Conservation (phyloP, 2,888 invertebrate genomes). For the Bedellia somnulentella region DNA sequence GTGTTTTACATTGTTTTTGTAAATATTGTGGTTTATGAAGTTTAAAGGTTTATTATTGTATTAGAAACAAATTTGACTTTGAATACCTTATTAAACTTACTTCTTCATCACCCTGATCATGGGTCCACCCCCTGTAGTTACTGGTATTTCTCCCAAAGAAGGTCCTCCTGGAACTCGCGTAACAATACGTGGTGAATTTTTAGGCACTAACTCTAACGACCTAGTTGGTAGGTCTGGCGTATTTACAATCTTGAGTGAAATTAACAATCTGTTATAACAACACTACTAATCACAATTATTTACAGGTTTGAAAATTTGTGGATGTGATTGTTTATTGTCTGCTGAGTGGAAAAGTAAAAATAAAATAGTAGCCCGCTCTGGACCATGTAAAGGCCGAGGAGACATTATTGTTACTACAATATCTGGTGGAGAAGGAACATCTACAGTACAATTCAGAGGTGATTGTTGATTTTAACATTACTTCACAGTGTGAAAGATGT, state of each 20-base stretch:
- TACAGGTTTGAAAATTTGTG: slow-evolving; percentile 92
- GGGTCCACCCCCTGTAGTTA: slow-evolving; percentile 85
- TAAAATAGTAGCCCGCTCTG: slow-evolving; percentile 95
- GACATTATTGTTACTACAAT: slow-evolving; percentile 89
- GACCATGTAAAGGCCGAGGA: slow-evolving; percentile 87
- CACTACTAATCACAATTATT: slow-evolving; percentile 2
- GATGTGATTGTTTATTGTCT: slow-evolving; percentile 90
- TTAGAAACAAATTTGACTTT: no score
- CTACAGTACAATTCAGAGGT: slow-evolving; percentile 87
- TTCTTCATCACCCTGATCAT: no score
- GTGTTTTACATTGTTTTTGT: no score
- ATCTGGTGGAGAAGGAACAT: slow-evolving; percentile 84
- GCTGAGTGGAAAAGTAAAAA: slow-evolving; percentile 98
- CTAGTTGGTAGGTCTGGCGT: slow-evolving; percentile 77
- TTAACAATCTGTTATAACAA: not conserved
- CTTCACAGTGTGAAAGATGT: no score
- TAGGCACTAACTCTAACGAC: slow-evolving; percentile 85
- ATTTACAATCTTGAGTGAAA: not conserved
- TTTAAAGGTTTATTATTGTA: no score
- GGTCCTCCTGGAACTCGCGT: slow-evolving; percentile 96
- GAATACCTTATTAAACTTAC: no score
- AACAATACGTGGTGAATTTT: slow-evolving; percentile 92
- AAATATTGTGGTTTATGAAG: no score
- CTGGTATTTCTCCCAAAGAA: slow-evolving; percentile 97
- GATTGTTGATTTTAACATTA: no score